phyloP scores from a whole-genome alignment of 2,797 vertebrate species.

The Tadarida brasiliensis region DNA sequence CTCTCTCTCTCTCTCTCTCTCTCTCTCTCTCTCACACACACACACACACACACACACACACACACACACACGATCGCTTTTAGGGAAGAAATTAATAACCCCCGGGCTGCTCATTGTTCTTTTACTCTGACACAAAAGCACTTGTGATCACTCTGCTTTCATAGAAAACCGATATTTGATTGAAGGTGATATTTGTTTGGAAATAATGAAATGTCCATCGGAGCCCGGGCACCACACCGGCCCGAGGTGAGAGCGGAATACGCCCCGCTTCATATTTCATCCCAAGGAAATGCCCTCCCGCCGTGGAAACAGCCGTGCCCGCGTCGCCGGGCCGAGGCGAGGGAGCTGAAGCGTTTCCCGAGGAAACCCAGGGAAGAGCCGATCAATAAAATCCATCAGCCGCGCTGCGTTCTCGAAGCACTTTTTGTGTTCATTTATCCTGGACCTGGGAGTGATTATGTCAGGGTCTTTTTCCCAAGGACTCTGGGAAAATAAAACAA shows the following conservation, averaged over 20 bases:
- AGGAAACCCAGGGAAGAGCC: conserved; percentile 58
- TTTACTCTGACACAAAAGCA: conserved; percentile 44
- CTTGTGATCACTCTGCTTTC: conserved; percentile 29
- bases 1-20: not conserved
- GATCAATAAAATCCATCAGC: conserved; percentile 53
- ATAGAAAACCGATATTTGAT: conserved; percentile 63
- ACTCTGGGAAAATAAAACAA: conserved; percentile 63
- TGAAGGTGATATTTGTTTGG: conserved; percentile 73
- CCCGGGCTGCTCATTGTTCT: not conserved
- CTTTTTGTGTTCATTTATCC: conserved; percentile 62
- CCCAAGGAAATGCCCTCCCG: conserved; percentile 60
- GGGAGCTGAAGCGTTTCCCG: not conserved
- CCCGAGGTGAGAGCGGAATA: conserved; percentile 44
- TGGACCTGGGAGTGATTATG: conserved; percentile 22
- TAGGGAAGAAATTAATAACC: not conserved
- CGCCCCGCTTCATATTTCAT: conserved; percentile 47
- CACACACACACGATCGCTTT: not conserved
- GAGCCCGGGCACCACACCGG: not conserved
- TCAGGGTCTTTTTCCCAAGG: conserved; percentile 59
- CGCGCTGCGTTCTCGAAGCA: not conserved
- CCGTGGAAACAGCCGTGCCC: conserved; percentile 29
- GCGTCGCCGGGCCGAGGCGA: not conserved
- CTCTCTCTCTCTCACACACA: not conserved
- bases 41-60: not conserved
- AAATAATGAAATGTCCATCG: conserved; percentile 65